Evolutionary conservation across 2,888 invertebrate genomes (phyloP).

Genomic region (Eristalis arbustorum): DNA sequence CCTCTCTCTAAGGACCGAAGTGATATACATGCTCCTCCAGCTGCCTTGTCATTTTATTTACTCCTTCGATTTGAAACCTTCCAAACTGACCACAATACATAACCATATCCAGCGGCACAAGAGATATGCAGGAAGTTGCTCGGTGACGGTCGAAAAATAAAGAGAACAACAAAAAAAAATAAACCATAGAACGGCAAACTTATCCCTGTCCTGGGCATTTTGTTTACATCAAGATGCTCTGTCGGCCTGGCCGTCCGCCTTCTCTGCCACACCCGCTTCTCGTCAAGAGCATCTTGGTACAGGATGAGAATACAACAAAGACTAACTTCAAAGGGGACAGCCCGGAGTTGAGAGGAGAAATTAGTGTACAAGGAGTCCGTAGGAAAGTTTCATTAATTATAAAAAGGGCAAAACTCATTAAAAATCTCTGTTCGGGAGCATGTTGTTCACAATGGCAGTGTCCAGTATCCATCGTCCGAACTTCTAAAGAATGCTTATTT

Average conservation of each 20-base stretch:
- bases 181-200: background rate
- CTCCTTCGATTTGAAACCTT: slow-evolving; percentile 35
- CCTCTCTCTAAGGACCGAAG: background rate
- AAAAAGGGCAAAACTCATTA: slow-evolving; percentile 66
- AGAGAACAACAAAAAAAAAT: background rate
- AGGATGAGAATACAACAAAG: slow-evolving; percentile 17
- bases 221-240: slow-evolving; percentile 40
- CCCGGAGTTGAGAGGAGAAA: slow-evolving; percentile 6
- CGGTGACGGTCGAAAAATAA: background rate
- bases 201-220: slow-evolving; percentile 38
- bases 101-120: slow-evolving; percentile 9
- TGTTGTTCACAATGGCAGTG: slow-evolving; percentile 49
- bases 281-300: background rate
- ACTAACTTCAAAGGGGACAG: slow-evolving; percentile 32
- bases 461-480: slow-evolving; percentile 46
- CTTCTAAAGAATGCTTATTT: slow-evolving; percentile 47
- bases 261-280: background rate
- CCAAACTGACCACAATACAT: slow-evolving; percentile 43
- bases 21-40: slow-evolving; percentile 12
- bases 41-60: slow-evolving; percentile 42
- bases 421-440: slow-evolving; percentile 49
- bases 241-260: background rate
- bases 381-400: slow-evolving; percentile 58
- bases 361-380: slow-evolving; percentile 29
- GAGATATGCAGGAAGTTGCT: slow-evolving; percentile 8